Conservation (phyloP, 2,888 invertebrate genomes). For the Lithosia quadra region DNA sequence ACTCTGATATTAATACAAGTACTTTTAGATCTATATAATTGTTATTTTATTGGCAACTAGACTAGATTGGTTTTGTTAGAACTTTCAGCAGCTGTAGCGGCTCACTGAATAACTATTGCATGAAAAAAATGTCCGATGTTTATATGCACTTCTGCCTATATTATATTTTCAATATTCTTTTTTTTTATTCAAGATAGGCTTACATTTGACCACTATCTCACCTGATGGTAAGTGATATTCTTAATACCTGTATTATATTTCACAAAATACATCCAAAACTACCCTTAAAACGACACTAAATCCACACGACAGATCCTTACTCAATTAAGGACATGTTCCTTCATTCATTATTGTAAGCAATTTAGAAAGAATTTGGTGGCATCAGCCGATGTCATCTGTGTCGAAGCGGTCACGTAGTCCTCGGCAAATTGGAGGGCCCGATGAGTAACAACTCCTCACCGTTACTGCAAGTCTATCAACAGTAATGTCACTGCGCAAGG, state of each 20-base stretch:
- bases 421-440: conserved; percentile 31
- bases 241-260: too few species aligned
- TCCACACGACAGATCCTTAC: not conserved
- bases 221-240: too few species aligned
- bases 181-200: too few species aligned
- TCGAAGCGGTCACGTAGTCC: conserved; percentile 44
- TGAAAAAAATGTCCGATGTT: too few species aligned
- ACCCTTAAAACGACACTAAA: not conserved
- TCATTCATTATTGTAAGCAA: conserved; percentile 23
- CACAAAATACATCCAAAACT: not conserved
- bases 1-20: not conserved
- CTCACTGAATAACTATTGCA: too few species aligned
- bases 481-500: conserved; percentile 28
- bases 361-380: conserved; percentile 25
- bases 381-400: conserved; percentile 31
- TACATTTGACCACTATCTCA: too few species aligned
- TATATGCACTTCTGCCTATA: too few species aligned
- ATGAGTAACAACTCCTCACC: conserved; percentile 25
- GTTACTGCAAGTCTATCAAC: conserved; percentile 33
- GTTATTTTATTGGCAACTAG: too few species aligned
- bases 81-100: too few species aligned
- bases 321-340: conserved; percentile 5
- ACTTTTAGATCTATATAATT: not conserved
- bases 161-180: too few species aligned
- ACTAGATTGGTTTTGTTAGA: too few species aligned